Conservation (phyloP, 2,888 invertebrate species). For the Chesias legatella region DNA sequence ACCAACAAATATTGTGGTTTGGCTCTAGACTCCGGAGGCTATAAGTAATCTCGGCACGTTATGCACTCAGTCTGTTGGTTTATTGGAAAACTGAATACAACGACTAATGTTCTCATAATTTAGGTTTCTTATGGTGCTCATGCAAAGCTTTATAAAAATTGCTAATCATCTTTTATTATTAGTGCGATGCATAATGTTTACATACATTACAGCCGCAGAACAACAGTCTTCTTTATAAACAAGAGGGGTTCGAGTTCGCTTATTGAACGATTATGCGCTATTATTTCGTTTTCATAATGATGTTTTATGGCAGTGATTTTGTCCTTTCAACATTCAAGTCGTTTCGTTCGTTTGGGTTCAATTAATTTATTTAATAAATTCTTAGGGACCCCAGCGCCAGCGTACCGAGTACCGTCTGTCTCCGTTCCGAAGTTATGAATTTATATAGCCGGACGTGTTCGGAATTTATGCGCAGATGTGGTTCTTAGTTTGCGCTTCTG, state of each 20-base stretch:
- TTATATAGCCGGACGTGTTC: constrained; percentile 72
- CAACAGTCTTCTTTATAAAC: constrained; percentile 1
- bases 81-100: constrained; percentile 66
- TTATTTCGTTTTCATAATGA: constrained; percentile 28
- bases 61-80: constrained; percentile 65
- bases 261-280: constrained; percentile 12
- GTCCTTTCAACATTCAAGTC: constrained; percentile 55
- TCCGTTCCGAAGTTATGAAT: constrained; percentile 69
- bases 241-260: constrained; percentile 9
- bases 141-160: too few relatives aligned
- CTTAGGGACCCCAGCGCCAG: constrained; percentile 43
- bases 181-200: background rate
- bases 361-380: constrained; percentile 76
- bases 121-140: too few relatives aligned
- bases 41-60: constrained; percentile 74
- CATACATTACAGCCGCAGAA: background rate
- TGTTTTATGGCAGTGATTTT: constrained; percentile 32
- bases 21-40: constrained; percentile 54
- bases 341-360: constrained; percentile 62
- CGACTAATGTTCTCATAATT: constrained; percentile 35
- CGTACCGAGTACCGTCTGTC: constrained; percentile 54
- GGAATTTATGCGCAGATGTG: constrained; percentile 66
- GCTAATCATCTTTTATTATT: too few relatives aligned
- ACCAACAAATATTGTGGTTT: constrained; percentile 74
- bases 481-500: constrained; percentile 59